These are phyloP conservation scores for Aplidium turbinatum DNA, from an alignment of 23 tunicate species.

Conservation along the genomic window DNA sequence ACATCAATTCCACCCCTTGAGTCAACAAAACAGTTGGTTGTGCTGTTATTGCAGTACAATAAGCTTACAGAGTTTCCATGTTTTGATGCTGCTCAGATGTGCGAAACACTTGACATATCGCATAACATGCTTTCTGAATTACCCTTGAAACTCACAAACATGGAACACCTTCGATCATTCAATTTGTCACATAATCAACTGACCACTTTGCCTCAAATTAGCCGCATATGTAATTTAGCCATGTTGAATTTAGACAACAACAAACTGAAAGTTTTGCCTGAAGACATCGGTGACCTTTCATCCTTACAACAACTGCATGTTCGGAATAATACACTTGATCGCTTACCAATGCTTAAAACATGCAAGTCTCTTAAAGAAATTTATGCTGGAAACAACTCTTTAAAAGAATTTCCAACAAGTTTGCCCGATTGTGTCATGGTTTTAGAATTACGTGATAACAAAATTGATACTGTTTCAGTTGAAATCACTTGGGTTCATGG, in stretches of 20 bases:
- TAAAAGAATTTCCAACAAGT: slow-evolving; percentile 25
- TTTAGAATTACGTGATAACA: slow-evolving; percentile 78
- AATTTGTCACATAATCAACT: slow-evolving; percentile 58
- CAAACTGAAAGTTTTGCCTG: slow-evolving; percentile 40
- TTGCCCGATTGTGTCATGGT: slow-evolving; percentile 52
- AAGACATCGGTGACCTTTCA: slow-evolving; percentile 19
- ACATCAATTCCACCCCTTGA: slow-evolving; percentile 30
- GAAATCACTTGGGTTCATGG: slow-evolving; percentile 14
- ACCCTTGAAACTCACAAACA: slow-evolving; percentile 8
- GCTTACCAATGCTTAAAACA: slow-evolving; percentile 32
- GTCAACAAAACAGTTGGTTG: slow-evolving; percentile 13
- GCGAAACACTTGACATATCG: slow-evolving; percentile 60
- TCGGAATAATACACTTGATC: slow-evolving; percentile 44
- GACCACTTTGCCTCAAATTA: slow-evolving; percentile 21
- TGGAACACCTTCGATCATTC: slow-evolving; percentile 37
- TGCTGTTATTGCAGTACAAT: slow-evolving; percentile 69
- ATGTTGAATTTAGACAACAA: slow-evolving; percentile 60
- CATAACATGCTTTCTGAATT: slow-evolving; percentile 45
- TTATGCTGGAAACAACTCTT: slow-evolving; percentile 58
- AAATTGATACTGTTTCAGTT: slow-evolving; percentile 33
- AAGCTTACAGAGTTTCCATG: slow-evolving; percentile 33
- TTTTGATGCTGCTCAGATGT: not conserved
- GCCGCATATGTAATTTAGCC: slow-evolving; percentile 9
- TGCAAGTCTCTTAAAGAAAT: slow-evolving; percentile 62
- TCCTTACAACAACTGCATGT: slow-evolving; percentile 51